Evolutionary conservation across 2,113 vertebrate genomes (phyloP), one percentile per base, ranked within the genome.

Genomic region (Callorhinus ursinus): DNA sequence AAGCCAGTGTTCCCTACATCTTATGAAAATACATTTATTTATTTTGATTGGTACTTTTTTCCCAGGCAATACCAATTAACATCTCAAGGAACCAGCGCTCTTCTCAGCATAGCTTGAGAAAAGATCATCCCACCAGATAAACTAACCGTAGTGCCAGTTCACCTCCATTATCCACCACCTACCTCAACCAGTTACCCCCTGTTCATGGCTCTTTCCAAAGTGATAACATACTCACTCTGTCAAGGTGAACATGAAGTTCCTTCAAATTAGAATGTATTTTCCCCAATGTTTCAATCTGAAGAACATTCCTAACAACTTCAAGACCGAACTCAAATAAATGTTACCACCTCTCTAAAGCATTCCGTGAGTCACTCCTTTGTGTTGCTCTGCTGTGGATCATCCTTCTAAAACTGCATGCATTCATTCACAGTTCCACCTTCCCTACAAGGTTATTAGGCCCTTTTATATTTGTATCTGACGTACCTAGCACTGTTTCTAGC

Each of bases 331-430:
- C 21, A 65, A 65, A 65, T 65, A 4, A 74, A 2, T 5, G 14
- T 18, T 16, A 21, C 3, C n/a, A 11, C 12, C 39, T 80, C 9
- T n/a, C 51, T 2, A 13, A 33, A 24, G 21, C 11, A 24, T 77
- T 46, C 33, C 22, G 53, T 24, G 2, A 1, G 8, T 16, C 4
- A 0, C 3, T 42, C n/a, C 46, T 67, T 11, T 2, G 8, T 57
- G n/a, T n/a, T 26, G 2, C 21, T 77, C 26, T n/a, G 36, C 49
- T 46, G 13, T 8, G 1, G 5, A 5, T 5, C 33, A 6, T 39
- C 21, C 1, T 28, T 82, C 79, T 31, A 63, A 8, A 14, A 24
- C 18, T 12, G 5, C 10, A 49, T n/a, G 13, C 0, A 1, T 26
- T 10, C 10, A 18, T 26, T 72, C n/a, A 18, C 19, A 55, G 24